phyloP scores from a whole-genome alignment of 1,140 invertebrate species.

The Marisa cornuarietis region DNA sequence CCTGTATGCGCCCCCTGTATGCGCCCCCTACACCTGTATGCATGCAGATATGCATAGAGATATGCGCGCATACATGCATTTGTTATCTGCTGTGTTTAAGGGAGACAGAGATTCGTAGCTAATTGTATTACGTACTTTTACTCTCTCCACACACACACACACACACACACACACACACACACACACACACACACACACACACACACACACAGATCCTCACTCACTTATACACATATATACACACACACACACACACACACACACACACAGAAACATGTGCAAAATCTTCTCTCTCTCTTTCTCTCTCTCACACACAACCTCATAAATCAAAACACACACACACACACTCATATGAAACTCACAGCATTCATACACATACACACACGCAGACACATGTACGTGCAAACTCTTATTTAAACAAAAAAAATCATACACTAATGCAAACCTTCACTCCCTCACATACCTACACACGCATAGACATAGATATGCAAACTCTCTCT shows the following conservation, averaged over 20 bases:
- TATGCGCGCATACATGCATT: not conserved
- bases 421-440: too few relatives aligned
- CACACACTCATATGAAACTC: not conserved
- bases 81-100: not conserved
- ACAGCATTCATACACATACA: not conserved
- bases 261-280: not conserved
- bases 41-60: too few relatives aligned
- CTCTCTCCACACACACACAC: not conserved
- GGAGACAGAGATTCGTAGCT: not conserved
- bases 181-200: not conserved
- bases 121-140: too few relatives aligned
- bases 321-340: too few relatives aligned
- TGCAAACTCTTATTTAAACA: not conserved
- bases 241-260: not conserved
- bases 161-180: conserved; percentile 9
- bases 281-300: too few relatives aligned
- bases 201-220: too few relatives aligned
- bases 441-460: too few relatives aligned
- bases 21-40: too few relatives aligned
- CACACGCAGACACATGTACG: not conserved
- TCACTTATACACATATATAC: conserved; percentile 5
- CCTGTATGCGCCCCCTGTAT: too few relatives aligned
- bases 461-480: too few relatives aligned
- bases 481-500: too few relatives aligned
- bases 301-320: too few relatives aligned